Evolutionary conservation across 2,888 invertebrate genomes (phyloP).

Genomic region (Stenodera caucasica): DNA sequence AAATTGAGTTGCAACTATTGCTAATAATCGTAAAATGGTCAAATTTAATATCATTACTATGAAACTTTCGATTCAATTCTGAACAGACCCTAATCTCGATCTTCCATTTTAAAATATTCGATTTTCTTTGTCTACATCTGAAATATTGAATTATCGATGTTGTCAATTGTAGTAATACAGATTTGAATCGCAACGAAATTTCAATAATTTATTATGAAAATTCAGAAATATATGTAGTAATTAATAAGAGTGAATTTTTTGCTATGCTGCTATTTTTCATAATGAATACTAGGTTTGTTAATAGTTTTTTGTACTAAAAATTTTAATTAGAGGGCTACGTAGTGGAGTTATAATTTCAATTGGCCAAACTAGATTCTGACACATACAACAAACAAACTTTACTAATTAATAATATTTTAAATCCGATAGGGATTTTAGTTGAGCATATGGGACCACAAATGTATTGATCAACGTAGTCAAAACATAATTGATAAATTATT

Average conservation of each 20-base stretch:
- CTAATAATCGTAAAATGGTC: neutral
- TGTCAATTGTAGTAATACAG: too few relatives aligned
- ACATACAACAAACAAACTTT: constrained; percentile 2
- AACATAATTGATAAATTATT: neutral
- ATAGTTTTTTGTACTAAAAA: constrained; percentile 1
- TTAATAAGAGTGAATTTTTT: neutral
- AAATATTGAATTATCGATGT: too few relatives aligned
- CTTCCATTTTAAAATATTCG: too few relatives aligned
- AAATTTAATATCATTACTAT: neutral
- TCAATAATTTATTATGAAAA: too few relatives aligned
- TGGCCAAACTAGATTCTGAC: constrained; percentile 3
- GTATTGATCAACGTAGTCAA: neutral
- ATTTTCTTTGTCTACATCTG: too few relatives aligned
- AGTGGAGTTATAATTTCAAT: constrained; percentile 5
- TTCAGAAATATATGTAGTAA: too few relatives aligned
- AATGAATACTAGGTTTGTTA: neutral
- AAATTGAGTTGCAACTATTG: neutral
- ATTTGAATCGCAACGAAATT: too few relatives aligned
- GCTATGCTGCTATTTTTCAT: neutral
- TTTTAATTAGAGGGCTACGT: neutral
- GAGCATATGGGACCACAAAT: neutral
- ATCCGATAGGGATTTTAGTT: neutral
- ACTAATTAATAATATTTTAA: constrained; percentile 9
- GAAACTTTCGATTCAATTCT: too few relatives aligned
- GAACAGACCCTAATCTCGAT: too few relatives aligned